These are phyloP conservation scores for Aphrocallistes beatrix DNA, from an alignment of 37 sponge, comb jelly and placozoan genomes.

Conservation along the genomic window DNA sequence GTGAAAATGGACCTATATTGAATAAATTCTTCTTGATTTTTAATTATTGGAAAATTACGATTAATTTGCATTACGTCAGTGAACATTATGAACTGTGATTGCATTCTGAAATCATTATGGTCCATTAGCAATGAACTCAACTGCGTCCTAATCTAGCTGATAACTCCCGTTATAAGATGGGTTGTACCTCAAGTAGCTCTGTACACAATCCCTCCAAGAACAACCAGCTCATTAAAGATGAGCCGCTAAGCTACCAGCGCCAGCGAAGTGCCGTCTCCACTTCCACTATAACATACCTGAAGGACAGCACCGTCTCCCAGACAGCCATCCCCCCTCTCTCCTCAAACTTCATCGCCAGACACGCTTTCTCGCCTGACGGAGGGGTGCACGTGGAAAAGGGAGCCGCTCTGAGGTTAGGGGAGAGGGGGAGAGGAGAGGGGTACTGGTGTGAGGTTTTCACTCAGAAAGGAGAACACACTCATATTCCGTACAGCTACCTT, in stretches of 20 bases:
- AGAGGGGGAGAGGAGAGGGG: neutral
- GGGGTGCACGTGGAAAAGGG: neutral
- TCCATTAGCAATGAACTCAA: no score
- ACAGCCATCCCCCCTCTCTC: neutral
- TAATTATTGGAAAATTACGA: no score
- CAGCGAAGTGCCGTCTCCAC: neutral
- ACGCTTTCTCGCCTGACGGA: neutral
- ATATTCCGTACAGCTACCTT: neutral
- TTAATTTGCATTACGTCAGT: no score
- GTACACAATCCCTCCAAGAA: neutral
- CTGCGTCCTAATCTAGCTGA: no score
- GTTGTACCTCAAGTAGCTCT: neutral
- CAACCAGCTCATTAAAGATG: neutral
- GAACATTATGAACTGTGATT: no score
- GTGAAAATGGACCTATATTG: no score
- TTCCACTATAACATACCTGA: neutral
- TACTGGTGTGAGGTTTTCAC: neutral
- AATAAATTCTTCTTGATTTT: no score
- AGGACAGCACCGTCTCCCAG: no score
- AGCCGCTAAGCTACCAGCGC: neutral
- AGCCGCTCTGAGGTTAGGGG: neutral
- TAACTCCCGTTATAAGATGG: no score
- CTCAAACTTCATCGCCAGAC: neutral
- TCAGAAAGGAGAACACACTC: neutral
- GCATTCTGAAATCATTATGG: no score